Conservation (phyloP, 2,888 invertebrate species). For the Drosophila affinis region DNA sequence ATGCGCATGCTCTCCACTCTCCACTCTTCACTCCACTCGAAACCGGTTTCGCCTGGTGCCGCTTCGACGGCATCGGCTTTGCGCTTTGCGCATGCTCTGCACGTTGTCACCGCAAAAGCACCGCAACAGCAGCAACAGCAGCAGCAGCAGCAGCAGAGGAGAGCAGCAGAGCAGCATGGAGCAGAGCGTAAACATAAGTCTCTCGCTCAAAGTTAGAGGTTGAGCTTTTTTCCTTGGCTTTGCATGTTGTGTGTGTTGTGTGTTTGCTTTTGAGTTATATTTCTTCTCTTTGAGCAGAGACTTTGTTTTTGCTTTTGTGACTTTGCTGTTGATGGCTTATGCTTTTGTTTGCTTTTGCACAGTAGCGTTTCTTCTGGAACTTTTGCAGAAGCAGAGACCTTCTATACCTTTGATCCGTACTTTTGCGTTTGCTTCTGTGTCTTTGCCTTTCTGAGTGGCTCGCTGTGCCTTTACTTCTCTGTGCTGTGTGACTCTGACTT, state of each 20-base stretch:
- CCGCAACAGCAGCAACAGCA: slow-evolving; percentile 3
- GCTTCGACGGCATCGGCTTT: slow-evolving; percentile 56
- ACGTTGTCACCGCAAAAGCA: slow-evolving; percentile 28
- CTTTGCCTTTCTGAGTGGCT: not conserved
- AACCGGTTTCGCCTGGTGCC: slow-evolving; percentile 64
- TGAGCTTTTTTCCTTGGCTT: slow-evolving; percentile 58
- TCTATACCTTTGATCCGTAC: slow-evolving; percentile 7
- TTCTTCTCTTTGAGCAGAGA: not conserved
- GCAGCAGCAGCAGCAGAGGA: slow-evolving; percentile 3
- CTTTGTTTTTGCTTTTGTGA: slow-evolving; percentile 8
- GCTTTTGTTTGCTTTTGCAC: not conserved
- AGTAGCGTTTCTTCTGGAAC: not conserved
- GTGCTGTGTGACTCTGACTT: slow-evolving; percentile 1
- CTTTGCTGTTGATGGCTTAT: slow-evolving; percentile 4
- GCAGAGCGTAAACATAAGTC: not conserved
- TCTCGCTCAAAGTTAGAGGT: slow-evolving; percentile 28
- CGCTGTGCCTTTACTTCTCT: not conserved
- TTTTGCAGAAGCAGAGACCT: not conserved
- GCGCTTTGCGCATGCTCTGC: slow-evolving; percentile 66
- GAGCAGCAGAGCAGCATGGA: slow-evolving; percentile 5
- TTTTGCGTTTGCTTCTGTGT: not conserved
- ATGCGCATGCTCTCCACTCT: not conserved
- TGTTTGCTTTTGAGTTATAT: slow-evolving; percentile 18
- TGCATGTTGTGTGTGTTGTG: slow-evolving; percentile 35
- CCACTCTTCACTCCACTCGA: slow-evolving; percentile 5